Conservation (phyloP, 2,113 vertebrate genomes). For the Todiramphus saurophagus region DNA sequence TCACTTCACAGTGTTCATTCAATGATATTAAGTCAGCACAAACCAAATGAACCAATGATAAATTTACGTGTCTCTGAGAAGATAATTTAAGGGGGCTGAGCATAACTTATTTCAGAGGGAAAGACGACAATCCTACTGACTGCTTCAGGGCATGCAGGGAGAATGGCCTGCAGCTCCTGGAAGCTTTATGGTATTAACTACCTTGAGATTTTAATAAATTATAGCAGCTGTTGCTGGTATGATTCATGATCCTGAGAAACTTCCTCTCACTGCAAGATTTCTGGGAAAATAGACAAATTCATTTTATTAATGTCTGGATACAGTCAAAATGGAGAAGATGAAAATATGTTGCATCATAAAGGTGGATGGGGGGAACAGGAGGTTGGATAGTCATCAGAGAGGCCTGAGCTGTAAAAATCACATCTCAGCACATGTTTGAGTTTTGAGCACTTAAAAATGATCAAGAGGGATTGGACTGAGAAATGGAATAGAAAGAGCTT, state of each 20-base stretch:
- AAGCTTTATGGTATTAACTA: slow-evolving; percentile 26
- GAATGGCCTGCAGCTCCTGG: slow-evolving; percentile 8
- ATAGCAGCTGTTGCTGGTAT: slow-evolving; percentile 25
- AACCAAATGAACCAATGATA: not conserved
- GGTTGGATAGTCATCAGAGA: slow-evolving; percentile 18
- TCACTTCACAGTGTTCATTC: not conserved
- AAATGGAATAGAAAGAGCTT: not conserved
- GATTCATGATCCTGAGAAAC: slow-evolving; percentile 8
- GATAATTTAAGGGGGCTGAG: not conserved
- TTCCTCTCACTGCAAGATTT: not conserved
- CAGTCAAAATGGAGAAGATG: slow-evolving; percentile 20
- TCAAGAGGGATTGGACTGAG: not conserved
- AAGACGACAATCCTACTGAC: not conserved
- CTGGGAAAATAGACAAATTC: slow-evolving; percentile 24
- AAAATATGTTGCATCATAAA: slow-evolving; percentile 19
- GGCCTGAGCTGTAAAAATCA: slow-evolving; percentile 1
- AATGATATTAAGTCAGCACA: not conserved
- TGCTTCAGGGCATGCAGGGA: not conserved
- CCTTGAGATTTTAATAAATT: slow-evolving; percentile 31
- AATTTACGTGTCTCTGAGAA: not conserved
- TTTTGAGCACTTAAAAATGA: slow-evolving; percentile 8
- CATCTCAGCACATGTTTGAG: not conserved
- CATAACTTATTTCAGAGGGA: not conserved
- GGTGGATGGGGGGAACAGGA: not conserved
- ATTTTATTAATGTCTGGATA: slow-evolving; percentile 36